phyloP scores from a whole-genome alignment of 2,113 vertebrate genomes.

The Notarius quadriscutis region DNA sequence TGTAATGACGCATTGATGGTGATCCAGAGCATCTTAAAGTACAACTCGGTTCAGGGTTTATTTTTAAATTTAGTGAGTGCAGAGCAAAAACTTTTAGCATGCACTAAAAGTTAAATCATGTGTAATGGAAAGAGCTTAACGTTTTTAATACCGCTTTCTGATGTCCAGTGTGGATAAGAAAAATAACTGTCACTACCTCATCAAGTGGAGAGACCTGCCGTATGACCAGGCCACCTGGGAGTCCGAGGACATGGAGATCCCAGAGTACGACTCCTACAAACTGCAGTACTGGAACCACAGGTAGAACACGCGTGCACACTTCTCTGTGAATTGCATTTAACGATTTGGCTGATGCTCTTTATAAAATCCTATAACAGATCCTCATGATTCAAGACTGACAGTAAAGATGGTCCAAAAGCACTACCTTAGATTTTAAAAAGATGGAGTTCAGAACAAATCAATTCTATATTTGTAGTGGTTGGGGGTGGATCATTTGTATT shows the following conservation, averaged over 20 bases:
- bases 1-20: too few species aligned
- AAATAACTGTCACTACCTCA: slow-evolving; percentile 92
- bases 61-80: not conserved
- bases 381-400: not conserved
- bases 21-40: too few species aligned
- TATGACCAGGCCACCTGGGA: slow-evolving; percentile 98
- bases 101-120: not conserved
- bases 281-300: slow-evolving; percentile 95
- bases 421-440: not conserved
- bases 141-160: not conserved
- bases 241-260: slow-evolving; percentile 90
- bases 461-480: too few species aligned
- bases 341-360: not conserved
- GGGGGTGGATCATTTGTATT: not conserved
- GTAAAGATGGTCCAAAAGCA: not conserved
- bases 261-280: slow-evolving; percentile 87
- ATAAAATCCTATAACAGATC: not conserved
- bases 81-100: not conserved
- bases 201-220: slow-evolving; percentile 91
- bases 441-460: not conserved
- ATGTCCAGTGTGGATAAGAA: slow-evolving; percentile 88
- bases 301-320: slow-evolving; percentile 57
- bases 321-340: not conserved
- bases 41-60: too few species aligned
- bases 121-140: not conserved